Evolutionary conservation across 2,797 vertebrate species (phyloP), one percentile per base, ranked within the genome.

Genomic region (Ara ararauna): DNA sequence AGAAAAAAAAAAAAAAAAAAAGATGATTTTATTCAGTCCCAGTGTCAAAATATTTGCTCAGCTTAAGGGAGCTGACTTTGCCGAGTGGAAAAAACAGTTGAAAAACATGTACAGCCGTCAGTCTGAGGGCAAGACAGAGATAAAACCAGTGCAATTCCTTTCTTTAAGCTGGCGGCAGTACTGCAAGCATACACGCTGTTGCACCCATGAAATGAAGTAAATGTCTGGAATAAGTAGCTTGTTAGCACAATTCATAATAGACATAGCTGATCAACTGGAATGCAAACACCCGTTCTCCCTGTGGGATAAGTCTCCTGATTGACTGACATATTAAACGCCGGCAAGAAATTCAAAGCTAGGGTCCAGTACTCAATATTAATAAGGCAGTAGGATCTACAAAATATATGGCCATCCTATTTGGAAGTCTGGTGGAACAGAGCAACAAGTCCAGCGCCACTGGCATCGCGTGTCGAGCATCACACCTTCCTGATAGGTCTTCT

Each of bases 381-480:
- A 47, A 74, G 30, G 7, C 22, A 86, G 10, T 7, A 74, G 51
- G 47, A 75, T 56, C 58, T 42, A 60, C 6, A 13, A 58, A 91
- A 90, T 71, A 42, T 13, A 84, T n/a, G 16, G 18, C 56, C 67
- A 84, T 66, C 23, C 11, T 26, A 17, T 36, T 27, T 47, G 10
- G 34, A 64, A 53, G 34, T 18, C 53, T 62, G 22, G 32, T 1
- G 4, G 58, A 77, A 38, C 36, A 74, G 38, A 80, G 9, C 4
- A 10, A 22, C 0, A 0, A 51, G 30, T 7, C 12, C 7, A 21
- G 10, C 4, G 1, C 13, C 21, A 23, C 22, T 34, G 22, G n/a
- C 56, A 34, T 58, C 2, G 3, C 5, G 4, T 3, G 0, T 26
- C 0, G 1, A 21, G 10, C 7, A 5, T 36, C 20, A 45, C 1